Conservation (phyloP, 2,113 vertebrate genomes). For the Oncorhynchus gorbuscha region DNA sequence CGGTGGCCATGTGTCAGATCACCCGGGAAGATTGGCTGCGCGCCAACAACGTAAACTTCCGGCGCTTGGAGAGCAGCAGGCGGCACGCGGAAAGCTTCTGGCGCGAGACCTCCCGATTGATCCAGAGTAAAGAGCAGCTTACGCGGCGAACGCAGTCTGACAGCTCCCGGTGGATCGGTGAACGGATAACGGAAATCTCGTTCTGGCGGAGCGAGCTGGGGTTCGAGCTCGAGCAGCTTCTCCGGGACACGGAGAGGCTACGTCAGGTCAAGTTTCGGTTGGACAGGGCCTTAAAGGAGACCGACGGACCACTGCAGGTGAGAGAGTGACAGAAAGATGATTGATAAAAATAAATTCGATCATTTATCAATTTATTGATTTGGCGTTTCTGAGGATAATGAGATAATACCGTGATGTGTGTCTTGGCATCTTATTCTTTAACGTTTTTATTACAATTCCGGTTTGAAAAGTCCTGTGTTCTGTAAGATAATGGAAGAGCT, state of each 20-base stretch:
- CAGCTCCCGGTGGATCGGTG: constrained; percentile 28
- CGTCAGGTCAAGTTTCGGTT: constrained; percentile 43
- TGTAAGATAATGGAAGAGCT: too few species aligned
- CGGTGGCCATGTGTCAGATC: neutral
- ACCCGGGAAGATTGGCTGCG: neutral
- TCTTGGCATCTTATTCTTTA: too few species aligned
- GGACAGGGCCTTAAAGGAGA: constrained; percentile 37
- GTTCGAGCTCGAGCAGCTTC: constrained; percentile 52
- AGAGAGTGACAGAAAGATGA: neutral
- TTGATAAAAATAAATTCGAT: too few species aligned
- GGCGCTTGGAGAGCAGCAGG: neutral
- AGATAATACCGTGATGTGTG: too few species aligned
- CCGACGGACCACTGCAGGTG: constrained; percentile 1
- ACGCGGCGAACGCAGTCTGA: constrained; percentile 14
- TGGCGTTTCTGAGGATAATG: too few species aligned
- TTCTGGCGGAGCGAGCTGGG: constrained; percentile 37
- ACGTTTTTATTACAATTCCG: too few species aligned
- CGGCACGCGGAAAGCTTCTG: neutral
- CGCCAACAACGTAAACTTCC: neutral
- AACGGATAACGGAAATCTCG: constrained; percentile 32
- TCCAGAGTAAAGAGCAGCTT: neutral
- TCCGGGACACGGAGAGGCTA: constrained; percentile 15
- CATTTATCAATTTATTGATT: too few species aligned
- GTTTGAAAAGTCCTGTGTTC: too few species aligned
- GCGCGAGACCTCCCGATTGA: neutral